phyloP scores from a whole-genome alignment of 1,140 invertebrate genomes.

The Pissodes strobi region DNA sequence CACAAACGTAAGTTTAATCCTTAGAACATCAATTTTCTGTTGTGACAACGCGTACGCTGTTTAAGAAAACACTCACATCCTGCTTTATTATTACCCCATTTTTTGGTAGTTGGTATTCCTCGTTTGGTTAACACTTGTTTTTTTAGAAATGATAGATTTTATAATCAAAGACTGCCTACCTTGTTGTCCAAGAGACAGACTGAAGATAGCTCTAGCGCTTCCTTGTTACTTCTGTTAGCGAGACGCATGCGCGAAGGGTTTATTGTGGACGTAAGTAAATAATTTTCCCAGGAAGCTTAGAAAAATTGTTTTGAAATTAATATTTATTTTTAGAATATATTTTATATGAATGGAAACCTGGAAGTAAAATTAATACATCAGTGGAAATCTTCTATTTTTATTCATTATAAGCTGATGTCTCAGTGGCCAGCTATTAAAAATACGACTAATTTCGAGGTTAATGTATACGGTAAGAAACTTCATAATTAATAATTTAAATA shows the following conservation, averaged over 20 bases:
- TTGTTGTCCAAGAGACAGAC: constrained; percentile 70
- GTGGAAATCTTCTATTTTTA: constrained; percentile 76
- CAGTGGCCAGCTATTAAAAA: constrained; percentile 63
- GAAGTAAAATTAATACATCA: constrained; percentile 72
- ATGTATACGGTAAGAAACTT: constrained; percentile 65
- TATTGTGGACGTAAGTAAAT: constrained; percentile 68
- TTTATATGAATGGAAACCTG: constrained; percentile 63
- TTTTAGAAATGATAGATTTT: constrained; percentile 64
- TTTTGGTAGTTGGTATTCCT: neutral
- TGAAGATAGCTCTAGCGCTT: constrained; percentile 67
- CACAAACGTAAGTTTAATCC: constrained; percentile 50
- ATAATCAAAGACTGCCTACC: constrained; percentile 60
- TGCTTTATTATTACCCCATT: too few species aligned
- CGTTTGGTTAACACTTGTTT: constrained; percentile 8
- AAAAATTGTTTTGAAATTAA: neutral
- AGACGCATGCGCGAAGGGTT: constrained; percentile 81
- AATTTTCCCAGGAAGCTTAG: too few species aligned
- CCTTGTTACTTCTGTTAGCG: constrained; percentile 71
- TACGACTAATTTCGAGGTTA: constrained; percentile 63
- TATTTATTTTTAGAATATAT: constrained; percentile 56
- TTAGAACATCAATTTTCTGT: too few species aligned
- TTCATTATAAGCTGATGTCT: constrained; percentile 70
- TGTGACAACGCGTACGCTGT: too few species aligned
- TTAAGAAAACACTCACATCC: too few species aligned
- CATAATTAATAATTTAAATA: too few species aligned